Conservation (phyloP, 2,797 vertebrate species). For the Myotis myotis region DNA sequence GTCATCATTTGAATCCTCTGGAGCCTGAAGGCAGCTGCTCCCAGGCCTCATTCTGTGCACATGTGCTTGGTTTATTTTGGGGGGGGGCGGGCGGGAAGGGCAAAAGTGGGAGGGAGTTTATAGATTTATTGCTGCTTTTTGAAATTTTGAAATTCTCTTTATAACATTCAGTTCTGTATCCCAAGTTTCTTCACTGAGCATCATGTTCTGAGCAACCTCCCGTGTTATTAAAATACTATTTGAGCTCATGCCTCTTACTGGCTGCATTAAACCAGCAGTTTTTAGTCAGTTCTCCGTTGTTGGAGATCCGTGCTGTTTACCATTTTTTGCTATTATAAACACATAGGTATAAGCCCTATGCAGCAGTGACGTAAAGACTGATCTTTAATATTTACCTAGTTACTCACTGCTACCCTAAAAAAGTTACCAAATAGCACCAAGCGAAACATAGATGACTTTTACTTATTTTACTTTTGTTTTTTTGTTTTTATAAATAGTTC, state of each 20-base stretch:
- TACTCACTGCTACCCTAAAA: background rate
- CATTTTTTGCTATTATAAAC: background rate
- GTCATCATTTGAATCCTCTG: background rate
- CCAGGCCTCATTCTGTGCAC: background rate
- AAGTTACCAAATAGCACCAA: background rate
- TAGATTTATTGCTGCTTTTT: background rate
- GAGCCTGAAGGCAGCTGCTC: background rate
- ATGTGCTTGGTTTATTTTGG: fast-evolving
- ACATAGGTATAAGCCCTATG: background rate
- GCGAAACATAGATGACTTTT: background rate
- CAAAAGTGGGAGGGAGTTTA: background rate
- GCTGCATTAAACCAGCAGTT: background rate
- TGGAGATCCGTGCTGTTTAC: background rate
- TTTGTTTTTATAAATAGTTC: background rate
- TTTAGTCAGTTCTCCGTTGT: background rate
- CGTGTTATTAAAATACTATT: background rate
- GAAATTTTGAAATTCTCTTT: background rate
- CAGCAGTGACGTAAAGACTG: background rate
- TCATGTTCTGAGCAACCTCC: background rate
- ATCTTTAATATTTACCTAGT: background rate
- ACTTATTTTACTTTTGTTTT: background rate
- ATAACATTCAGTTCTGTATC: background rate
- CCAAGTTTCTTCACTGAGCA: background rate
- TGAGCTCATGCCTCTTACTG: background rate
- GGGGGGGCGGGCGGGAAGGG: fast-evolving